Base-by-base conservation (phyloP, 2,888 invertebrate species). In the Macrosiphum euphorbiae region DNA sequence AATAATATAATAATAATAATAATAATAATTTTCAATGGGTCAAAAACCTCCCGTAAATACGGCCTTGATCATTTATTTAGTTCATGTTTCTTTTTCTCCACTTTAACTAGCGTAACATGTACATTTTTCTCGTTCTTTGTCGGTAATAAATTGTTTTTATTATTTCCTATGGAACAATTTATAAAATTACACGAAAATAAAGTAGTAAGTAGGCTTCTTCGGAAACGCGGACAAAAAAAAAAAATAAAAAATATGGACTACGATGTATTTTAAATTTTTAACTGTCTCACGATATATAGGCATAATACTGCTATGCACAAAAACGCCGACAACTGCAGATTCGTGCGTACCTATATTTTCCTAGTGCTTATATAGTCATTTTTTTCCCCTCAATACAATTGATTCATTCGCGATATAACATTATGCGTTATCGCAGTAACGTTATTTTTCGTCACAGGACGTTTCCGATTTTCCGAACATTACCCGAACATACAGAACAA, bases 51-150 rank as follows among this genome's bases (percentile, higher is more conserved):
- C 89, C 92, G 58, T 89, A 93, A 93, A 89, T 89, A 85, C 92
- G 89, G 88, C 92, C 92, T 93, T 93, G 92, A 89, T 93, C 92
- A 47, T 93, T 90, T 92, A 88, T 92, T 93, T 93, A 92, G 88
- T 92, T 88, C 92, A 41, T 88, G 61, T 92, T 87, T 50, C 50
- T 92, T 88, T 86, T 91, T 47, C 24, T 58, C n/a, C n/a, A 52
- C 50, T 41, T 67, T 92, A 92, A 92, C 92, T 92, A 92, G 87
- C 92, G 92, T 91, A 91, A 86, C 91, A 47, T 13, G 91, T 92
- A 92, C 92, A 87, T 92, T 92, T 92, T 92, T 92, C 87, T 87
- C 41, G 61, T 87, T 87, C 92, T 92, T 92, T 92, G 92, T 92
- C 92, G 92, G 92, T 87, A 88, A 78, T 86, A 86, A 86, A 91